Conservation (phyloP, 2,888 invertebrate genomes). For the Melieria crassipennis region DNA sequence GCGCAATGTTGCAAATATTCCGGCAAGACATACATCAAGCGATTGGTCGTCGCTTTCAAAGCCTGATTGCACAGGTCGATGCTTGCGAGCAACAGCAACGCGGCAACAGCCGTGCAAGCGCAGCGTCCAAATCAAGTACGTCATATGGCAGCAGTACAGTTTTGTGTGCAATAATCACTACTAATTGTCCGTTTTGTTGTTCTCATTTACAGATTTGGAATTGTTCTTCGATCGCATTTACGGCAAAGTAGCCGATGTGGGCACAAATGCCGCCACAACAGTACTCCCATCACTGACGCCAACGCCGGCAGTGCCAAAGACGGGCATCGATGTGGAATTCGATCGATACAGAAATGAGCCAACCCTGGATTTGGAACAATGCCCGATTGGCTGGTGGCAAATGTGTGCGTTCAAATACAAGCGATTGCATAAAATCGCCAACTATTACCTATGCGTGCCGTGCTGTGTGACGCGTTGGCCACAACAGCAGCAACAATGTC, state of each 20-base stretch:
- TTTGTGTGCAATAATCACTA: conserved; percentile 4
- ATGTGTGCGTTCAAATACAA: conserved; percentile 47
- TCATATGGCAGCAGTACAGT: not conserved
- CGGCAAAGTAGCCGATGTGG: not conserved
- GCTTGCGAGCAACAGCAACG: conserved; percentile 3
- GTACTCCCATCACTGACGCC: conserved; percentile 11
- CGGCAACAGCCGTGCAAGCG: conserved; percentile 3
- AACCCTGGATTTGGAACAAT: conserved; percentile 51
- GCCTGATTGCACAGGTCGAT: conserved; percentile 17
- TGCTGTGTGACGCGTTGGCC: conserved; percentile 46
- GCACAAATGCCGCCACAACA: not conserved
- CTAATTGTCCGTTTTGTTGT: not conserved
- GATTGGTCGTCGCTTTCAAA: conserved; percentile 28
- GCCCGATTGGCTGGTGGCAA: conserved; percentile 55
- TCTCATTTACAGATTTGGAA: conserved; percentile 45
- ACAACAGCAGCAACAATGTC: conserved; percentile 39
- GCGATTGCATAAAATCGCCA: conserved; percentile 48
- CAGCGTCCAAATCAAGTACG: conserved; percentile 34
- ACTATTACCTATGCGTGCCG: conserved; percentile 50
- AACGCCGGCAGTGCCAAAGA: conserved; percentile 36
- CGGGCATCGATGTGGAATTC: conserved; percentile 48
- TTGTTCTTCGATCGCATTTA: conserved; percentile 47
- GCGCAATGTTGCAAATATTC: not conserved
- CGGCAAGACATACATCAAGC: not conserved
- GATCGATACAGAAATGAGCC: conserved; percentile 47